Percentiles rank a stretch among this genome's conserved stretches.
Evolutionary conservation across 2,888 invertebrate genomes (phyloP).

Genomic region (Halictus ligatus): DNA sequence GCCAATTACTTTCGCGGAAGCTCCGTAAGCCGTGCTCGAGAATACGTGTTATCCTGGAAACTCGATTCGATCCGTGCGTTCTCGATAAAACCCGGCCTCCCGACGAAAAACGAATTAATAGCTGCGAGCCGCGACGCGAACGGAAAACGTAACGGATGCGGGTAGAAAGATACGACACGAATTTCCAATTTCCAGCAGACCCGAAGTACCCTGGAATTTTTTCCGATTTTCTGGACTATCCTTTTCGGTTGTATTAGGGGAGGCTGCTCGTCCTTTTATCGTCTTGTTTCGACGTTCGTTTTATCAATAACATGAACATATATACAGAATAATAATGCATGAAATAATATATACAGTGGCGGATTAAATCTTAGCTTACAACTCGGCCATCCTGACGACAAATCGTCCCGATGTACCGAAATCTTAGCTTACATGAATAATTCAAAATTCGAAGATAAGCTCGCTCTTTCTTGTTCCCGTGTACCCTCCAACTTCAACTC

Average conservation of each 20-base stretch:
- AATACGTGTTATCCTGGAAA: conserved; percentile 11
- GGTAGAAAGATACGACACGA: neutral
- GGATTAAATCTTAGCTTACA: no score
- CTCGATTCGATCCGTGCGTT: conserved; percentile 6
- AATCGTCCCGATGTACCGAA: no score
- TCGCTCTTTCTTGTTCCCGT: neutral
- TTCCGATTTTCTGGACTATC: no score
- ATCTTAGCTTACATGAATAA: no score
- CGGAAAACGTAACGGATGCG: neutral
- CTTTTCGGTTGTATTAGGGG: neutral
- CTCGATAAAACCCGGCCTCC: neutral
- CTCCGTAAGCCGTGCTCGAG: conserved; percentile 27
- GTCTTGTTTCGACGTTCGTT: no score
- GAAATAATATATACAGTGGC: no score
- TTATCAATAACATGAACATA: no score
- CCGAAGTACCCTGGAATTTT: no score
- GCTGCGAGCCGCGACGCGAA: neutral
- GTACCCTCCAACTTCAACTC: neutral
- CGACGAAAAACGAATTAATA: neutral
- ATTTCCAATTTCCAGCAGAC: no score
- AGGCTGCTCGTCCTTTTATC: no score
- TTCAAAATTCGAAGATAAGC: neutral
- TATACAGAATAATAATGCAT: no score
- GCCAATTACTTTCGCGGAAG: conserved; percentile 71
- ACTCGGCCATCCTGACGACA: no score